Evolutionary conservation across 2,797 vertebrate species (phyloP).

Genomic region (Botia almorhae): DNA sequence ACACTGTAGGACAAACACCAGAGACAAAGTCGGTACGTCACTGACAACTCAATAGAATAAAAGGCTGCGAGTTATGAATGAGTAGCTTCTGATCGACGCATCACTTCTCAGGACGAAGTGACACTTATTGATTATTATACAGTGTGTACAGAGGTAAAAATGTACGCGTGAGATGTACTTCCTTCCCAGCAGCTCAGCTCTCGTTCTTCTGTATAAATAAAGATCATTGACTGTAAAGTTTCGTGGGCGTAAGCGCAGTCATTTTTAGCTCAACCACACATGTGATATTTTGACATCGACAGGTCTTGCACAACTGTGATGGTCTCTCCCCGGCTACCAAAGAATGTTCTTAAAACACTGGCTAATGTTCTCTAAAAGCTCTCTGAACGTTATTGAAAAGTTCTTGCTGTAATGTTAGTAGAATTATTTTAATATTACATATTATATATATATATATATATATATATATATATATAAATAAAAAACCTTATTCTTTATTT

Average conservation of each 20-base stretch:
- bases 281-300: too few relatives aligned
- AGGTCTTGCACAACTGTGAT: not conserved
- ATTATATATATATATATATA: too few relatives aligned
- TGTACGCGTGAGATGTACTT: not conserved
- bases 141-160: not conserved
- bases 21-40: not conserved
- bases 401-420: too few relatives aligned
- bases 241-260: not conserved
- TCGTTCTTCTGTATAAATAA: slow-evolving; percentile 46
- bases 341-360: too few relatives aligned
- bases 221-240: slow-evolving; percentile 32
- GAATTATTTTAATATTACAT: too few relatives aligned
- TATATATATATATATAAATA: too few relatives aligned
- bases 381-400: too few relatives aligned
- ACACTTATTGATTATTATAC: not conserved
- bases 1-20: not conserved
- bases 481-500: too few relatives aligned
- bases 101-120: not conserved
- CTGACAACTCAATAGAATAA: not conserved
- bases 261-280: not conserved
- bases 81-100: not conserved
- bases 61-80: not conserved
- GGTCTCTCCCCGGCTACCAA: not conserved
- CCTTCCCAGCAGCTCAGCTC: not conserved
- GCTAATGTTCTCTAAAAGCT: too few relatives aligned